These are phyloP conservation scores for Taenioides sp. DNA, from an alignment of 2,797 vertebrate species.

Conservation along the genomic window DNA sequence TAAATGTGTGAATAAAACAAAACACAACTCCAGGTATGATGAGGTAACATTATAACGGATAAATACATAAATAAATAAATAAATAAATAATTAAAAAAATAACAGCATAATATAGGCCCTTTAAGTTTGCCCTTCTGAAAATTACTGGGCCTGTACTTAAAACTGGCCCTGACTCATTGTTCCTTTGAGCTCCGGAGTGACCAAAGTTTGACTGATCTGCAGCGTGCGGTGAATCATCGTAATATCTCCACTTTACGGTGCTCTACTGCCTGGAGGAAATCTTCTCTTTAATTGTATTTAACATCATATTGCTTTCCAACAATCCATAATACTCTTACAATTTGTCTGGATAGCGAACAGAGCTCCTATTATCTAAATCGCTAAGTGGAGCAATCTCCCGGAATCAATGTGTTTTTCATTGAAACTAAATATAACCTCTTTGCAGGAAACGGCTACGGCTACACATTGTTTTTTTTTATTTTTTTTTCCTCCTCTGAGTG, in stretches of 20 bases:
- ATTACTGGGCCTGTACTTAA: background rate
- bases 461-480: background rate
- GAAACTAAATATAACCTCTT: slow-evolving; percentile 9
- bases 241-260: background rate
- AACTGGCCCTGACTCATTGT: background rate
- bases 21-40: too few relatives aligned
- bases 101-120: too few relatives aligned
- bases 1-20: too few relatives aligned
- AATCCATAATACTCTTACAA: background rate
- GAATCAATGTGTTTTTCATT: slow-evolving; percentile 6
- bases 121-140: background rate
- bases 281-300: background rate
- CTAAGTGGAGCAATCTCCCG: slow-evolving; percentile 13
- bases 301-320: slow-evolving; percentile 4
- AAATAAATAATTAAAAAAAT: too few relatives aligned
- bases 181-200: background rate
- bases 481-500: background rate
- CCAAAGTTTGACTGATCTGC: background rate
- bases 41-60: too few relatives aligned
- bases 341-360: background rate
- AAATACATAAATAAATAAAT: too few relatives aligned
- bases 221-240: background rate
- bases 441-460: background rate
- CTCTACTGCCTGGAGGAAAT: background rate
- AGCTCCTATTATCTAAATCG: slow-evolving; percentile 10